These are phyloP conservation scores for Cinara cedri DNA, from an alignment of 2,888 invertebrate species.

Conservation along the genomic window DNA sequence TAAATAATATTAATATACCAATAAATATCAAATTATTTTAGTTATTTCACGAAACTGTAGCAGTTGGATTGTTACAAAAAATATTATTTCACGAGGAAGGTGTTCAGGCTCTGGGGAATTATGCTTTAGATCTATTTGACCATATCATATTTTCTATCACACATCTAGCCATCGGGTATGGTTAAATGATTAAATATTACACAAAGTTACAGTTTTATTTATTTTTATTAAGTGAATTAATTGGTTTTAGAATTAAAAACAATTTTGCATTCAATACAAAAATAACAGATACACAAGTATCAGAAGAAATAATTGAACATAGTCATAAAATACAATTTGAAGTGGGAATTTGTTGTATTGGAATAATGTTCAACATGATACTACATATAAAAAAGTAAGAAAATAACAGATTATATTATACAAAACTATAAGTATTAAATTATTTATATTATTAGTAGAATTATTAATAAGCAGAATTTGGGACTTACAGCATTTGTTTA, in stretches of 20 bases:
- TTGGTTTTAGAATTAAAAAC: constrained; percentile 21
- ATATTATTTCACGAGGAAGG: constrained; percentile 81
- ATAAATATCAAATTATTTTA: constrained; percentile 61
- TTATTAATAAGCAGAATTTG: too few species aligned
- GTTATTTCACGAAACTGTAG: constrained; percentile 81
- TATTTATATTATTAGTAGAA: too few species aligned
- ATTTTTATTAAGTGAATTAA: background rate
- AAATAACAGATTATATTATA: too few species aligned
- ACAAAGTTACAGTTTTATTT: background rate
- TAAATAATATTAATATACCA: too few species aligned
- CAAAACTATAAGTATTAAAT: too few species aligned
- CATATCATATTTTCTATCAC: constrained; percentile 64
- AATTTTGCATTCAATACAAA: background rate
- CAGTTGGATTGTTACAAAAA: constrained; percentile 80
- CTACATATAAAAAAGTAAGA: constrained; percentile 46
- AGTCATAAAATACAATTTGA: constrained; percentile 51
- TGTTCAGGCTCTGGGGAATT: constrained; percentile 77
- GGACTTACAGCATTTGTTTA: too few species aligned
- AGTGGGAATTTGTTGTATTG: constrained; percentile 46
- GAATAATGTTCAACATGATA: constrained; percentile 47
- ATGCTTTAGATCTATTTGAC: constrained; percentile 80
- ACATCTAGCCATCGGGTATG: constrained; percentile 42
- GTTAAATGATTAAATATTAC: background rate
- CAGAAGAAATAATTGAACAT: constrained; percentile 45
- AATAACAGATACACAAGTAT: background rate